Percentiles rank a stretch among this genome's conserved stretches.
phyloP scores from a whole-genome alignment of 2,797 vertebrate species.

The Capromys pilorides region DNA sequence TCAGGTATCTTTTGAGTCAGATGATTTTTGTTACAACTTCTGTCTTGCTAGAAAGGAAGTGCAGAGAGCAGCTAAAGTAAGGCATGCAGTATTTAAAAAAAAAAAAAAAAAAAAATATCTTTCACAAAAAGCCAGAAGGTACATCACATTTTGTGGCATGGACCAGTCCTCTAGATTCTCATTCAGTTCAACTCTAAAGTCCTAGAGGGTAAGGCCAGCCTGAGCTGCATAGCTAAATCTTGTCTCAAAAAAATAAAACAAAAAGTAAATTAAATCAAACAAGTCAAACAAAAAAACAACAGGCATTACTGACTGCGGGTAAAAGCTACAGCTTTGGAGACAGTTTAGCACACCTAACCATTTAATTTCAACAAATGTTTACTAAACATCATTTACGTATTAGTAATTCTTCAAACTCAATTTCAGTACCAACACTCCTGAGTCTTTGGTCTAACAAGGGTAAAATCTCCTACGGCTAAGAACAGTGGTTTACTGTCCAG shows the following conservation, averaged over 20 bases:
- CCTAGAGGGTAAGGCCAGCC: not conserved
- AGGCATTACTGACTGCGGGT: not conserved
- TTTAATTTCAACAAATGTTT: conserved; percentile 58
- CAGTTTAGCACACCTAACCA: conserved; percentile 6
- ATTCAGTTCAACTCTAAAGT: not conserved
- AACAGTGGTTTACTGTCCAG: not conserved
- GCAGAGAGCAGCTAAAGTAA: not conserved
- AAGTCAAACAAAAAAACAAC: not conserved
- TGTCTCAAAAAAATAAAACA: not conserved
- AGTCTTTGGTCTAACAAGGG: not conserved
- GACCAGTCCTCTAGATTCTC: not conserved
- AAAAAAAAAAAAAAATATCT: too few species aligned
- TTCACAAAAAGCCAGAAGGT: not conserved
- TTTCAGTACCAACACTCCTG: not conserved
- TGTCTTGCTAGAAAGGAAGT: not conserved
- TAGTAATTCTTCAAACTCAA: not conserved
- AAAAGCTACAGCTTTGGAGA: conserved; percentile 21
- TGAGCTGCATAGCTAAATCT: too few species aligned
- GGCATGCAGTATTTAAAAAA: too few species aligned
- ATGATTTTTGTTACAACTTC: not conserved
- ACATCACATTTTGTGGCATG: not conserved
- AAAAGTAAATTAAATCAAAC: not conserved
- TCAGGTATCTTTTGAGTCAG: not conserved
- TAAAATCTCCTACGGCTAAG: not conserved
- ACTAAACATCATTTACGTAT: not conserved